Evolutionary conservation across 2,113 vertebrate species (phyloP), one percentile per base, ranked within the genome.

Genomic region (Syngnathoides biaculeatus): DNA sequence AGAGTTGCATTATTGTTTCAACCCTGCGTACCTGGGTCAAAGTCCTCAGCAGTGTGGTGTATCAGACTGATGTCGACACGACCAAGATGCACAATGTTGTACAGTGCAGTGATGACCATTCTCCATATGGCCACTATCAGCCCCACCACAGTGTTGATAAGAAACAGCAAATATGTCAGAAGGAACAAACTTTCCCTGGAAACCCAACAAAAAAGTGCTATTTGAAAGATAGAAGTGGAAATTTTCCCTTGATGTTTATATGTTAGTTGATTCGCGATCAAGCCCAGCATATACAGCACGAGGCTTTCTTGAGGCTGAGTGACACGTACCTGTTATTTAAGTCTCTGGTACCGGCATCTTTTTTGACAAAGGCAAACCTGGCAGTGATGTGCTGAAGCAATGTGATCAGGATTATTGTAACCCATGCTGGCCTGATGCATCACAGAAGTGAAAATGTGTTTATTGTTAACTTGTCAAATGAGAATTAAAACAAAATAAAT

Each of bases 21-120:
- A 17, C 12, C 14, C 14, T 57, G 17, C 30, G 2, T 82, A 96
- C 96, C 94, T 7, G 94, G 94, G 69, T 98, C 96, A 0, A 93
- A 89, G 58, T 78, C 66, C 77, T 95, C 92, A 0, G 89, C 89
- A 0, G 88, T 72, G 0, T 87, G 89, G n/a, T 91, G 91, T 55
- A 97, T 85, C 67, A 97, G 86, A 71, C 95, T 95, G 82, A 94
- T 69, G 74, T 97, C 94, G 45, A 94, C 77, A 4, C 92, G 94
- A 43, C 94, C 91, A 0, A 98, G 80, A 75, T 96, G 94, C 64
- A 95, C 1, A 2, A 93, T 72, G 0, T 97, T 97, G 82, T 92
- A 95, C 64, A 95, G 69, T 8, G 90, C 91, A 0, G 93, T 95
- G 15, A 96, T 89, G 5, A 94, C 68, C 68, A 94, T 63, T 11